Percentiles rank a stretch among this genome's conserved stretches.
These are phyloP conservation scores for Phymanthus crucifer DNA, from an alignment of 92 coral and sea anemone species.

Conservation along the genomic window DNA sequence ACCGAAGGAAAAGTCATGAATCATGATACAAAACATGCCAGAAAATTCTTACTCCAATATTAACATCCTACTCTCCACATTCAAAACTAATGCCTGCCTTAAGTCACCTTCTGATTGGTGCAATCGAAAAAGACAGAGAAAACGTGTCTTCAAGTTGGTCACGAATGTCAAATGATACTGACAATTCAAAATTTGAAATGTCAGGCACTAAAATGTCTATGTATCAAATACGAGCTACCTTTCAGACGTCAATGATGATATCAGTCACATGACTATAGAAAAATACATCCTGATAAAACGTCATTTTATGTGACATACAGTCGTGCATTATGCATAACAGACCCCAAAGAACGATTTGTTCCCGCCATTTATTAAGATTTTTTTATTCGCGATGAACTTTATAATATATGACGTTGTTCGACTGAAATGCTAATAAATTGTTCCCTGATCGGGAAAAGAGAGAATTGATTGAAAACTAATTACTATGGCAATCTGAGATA, in stretches of 20 bases:
- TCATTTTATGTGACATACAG: not conserved
- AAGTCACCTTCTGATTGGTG: not conserved
- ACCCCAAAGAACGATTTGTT: not conserved
- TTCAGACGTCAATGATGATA: not conserved
- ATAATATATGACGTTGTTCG: not conserved
- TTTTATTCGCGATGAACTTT: not conserved
- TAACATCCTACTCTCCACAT: not conserved
- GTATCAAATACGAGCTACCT: too few relatives aligned
- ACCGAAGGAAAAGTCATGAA: too few relatives aligned
- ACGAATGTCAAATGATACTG: not conserved
- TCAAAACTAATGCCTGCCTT: not conserved
- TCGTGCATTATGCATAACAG: not conserved
- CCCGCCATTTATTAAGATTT: not conserved
- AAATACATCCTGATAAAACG: not conserved
- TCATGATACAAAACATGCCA: too few relatives aligned
- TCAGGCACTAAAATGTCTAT: too few relatives aligned
- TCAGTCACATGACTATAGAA: not conserved
- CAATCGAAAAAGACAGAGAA: not conserved
- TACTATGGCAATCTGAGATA: not conserved
- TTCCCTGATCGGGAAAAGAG: not conserved
- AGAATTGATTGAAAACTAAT: not conserved
- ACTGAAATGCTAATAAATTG: not conserved
- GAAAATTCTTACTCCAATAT: too few relatives aligned
- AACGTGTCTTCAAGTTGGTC: not conserved
- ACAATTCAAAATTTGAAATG: not conserved